A percentile compares a stretch with the other conserved stretches of the same genome.
Conservation (phyloP, 2,797 vertebrate species). For the Pyrocephalus nanus region DNA sequence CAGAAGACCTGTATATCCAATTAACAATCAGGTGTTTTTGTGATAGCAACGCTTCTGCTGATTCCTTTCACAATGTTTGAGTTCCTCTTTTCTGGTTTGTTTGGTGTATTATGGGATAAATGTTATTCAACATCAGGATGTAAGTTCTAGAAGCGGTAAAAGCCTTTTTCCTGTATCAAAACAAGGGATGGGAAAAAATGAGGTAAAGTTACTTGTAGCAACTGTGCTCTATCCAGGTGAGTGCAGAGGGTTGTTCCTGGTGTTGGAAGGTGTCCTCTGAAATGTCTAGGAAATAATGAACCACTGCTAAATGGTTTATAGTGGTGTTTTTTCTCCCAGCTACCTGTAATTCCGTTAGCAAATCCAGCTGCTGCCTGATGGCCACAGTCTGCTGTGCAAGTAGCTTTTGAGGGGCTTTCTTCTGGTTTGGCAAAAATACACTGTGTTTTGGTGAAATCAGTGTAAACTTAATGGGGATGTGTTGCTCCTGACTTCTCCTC, state of each 20-base stretch:
- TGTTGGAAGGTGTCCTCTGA: background rate
- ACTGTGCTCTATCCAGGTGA: background rate
- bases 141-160: fast-evolving
- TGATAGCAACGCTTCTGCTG: fast-evolving
- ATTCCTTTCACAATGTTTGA: background rate
- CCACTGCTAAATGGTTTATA: background rate
- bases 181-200: background rate
- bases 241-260: background rate
- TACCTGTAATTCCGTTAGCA: background rate
- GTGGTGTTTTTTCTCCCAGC: background rate
- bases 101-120: background rate
- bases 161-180: background rate
- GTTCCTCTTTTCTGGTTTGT: background rate
- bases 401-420: background rate
- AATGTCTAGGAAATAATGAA: background rate
- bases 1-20: background rate
- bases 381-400: background rate
- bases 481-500: background rate
- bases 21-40: fast-evolving
- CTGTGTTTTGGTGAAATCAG: fast-evolving
- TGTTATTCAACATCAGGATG: background rate
- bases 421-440: background rate
- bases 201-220: background rate
- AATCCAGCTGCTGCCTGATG: background rate
- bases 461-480: fast-evolving